phyloP scores from a whole-genome alignment of 2,888 invertebrate genomes.

The Agrotis exclamationis region DNA sequence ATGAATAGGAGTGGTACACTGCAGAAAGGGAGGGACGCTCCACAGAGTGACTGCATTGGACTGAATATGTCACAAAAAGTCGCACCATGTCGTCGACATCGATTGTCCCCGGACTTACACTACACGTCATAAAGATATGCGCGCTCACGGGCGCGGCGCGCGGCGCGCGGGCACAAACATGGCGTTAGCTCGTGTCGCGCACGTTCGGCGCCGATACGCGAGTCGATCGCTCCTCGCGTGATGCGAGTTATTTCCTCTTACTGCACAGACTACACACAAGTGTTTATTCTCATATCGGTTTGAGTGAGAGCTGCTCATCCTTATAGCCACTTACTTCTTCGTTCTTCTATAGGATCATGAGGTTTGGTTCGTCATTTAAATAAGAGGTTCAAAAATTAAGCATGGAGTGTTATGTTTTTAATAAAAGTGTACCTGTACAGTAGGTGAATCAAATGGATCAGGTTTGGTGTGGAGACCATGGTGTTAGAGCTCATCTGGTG shows the following conservation, averaged over 20 bases:
- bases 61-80: background rate
- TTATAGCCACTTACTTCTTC: slow-evolving; percentile 7
- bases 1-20: background rate
- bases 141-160: slow-evolving; percentile 33
- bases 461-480: too few species aligned
- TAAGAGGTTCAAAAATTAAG: background rate
- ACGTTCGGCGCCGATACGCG: slow-evolving; percentile 9
- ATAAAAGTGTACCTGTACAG: too few species aligned
- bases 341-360: background rate
- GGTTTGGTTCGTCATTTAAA: too few species aligned
- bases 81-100: background rate
- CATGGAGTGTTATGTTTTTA: too few species aligned
- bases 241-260: slow-evolving; percentile 28
- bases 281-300: slow-evolving; percentile 28
- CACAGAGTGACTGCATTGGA: background rate
- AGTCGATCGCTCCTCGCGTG: slow-evolving; percentile 17
- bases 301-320: background rate
- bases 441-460: too few species aligned
- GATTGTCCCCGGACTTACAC: too few species aligned
- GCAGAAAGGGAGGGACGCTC: background rate
- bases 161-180: slow-evolving; percentile 20
- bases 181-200: background rate
- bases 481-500: too few species aligned
- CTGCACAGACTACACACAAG: slow-evolving; percentile 1
- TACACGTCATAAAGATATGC: slow-evolving; percentile 39